Base-by-base conservation (phyloP, 2,113 vertebrate species). In the Lonchura striata region DNA sequence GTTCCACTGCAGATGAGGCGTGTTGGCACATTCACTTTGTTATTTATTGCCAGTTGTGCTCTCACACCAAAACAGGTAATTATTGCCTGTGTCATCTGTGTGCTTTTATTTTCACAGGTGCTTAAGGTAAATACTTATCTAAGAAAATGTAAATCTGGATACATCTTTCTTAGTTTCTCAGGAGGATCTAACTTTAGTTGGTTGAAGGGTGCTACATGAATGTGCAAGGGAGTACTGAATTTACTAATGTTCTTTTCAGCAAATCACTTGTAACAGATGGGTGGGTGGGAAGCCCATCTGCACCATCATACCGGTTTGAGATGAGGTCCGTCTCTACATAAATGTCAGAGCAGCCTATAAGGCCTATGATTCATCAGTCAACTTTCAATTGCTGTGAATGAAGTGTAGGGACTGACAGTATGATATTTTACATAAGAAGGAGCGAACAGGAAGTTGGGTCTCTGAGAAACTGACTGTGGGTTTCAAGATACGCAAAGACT, bases 241-340 rank as follows among this genome's bases (percentile, higher is more conserved):
- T 91, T 89, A 84, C 92, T 84, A 60, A 91, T 87, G 82, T 8
- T 85, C 78, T 85, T 84, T 91, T 75, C 70, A 79, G 78, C 84
- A 82, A 76, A 79, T 71, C 27, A n/a, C 82, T 90, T 90, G 30
- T 88, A 81, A 66, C 95, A 97, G 95, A 94, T 96, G 95, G 94
- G 66, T 90, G 94, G 96, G 94, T 96, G 95, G 96, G 95, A 97
- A 95, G 92, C 86, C 95, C 96, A 93, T 95, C 94, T 97, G 95
- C 95, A 88, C 60, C 68, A 64, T 69, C 88, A 54, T 80, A 86
- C 15, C 90, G 78, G 54, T 90, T 92, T 70, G 88, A 88, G 91
- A 92, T 88, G 72, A 93, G 88, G 96, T 95, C 95, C 15, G 0
- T 93, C 88, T 92, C 76, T 63, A 81, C n/a, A 28, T 70, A 94